Percentiles rank a stretch among this genome's conserved stretches.
Conservation (phyloP, 1,140 invertebrate genomes). For the Monochamus saltuarius region DNA sequence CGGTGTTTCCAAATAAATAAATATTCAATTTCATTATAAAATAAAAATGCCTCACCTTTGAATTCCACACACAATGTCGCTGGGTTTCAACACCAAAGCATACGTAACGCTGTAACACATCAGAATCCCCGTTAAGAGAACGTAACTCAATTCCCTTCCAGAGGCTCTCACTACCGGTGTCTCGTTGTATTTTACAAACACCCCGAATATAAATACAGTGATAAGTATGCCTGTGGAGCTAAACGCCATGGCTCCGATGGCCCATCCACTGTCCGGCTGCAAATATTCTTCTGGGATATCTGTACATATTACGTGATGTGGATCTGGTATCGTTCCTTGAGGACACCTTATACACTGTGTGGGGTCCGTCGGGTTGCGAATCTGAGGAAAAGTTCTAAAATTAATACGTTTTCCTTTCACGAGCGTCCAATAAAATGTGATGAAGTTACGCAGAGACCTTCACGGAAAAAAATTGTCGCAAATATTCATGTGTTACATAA, state of each 20-base stretch:
- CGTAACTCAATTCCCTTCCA: constrained; percentile 84
- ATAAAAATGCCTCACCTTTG: constrained; percentile 62
- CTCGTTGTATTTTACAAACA: constrained; percentile 71
- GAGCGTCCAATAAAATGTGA: too few relatives aligned
- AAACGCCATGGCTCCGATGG: constrained; percentile 85
- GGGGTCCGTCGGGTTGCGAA: constrained; percentile 75
- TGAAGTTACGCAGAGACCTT: too few relatives aligned
- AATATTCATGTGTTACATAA: too few relatives aligned
- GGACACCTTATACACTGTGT: constrained; percentile 82
- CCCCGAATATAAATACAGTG: constrained; percentile 67
- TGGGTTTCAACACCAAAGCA: constrained; percentile 75
- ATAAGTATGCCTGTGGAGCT: constrained; percentile 76
- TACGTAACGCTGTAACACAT: constrained; percentile 89
- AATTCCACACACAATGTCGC: constrained; percentile 72
- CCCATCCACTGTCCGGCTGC: constrained; percentile 77
- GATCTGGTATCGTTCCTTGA: constrained; percentile 78
- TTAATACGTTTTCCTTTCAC: too few relatives aligned
- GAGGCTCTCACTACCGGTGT: constrained; percentile 89
- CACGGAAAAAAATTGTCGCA: too few relatives aligned
- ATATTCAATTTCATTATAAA: background rate
- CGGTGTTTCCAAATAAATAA: background rate
- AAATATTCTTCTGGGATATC: constrained; percentile 85
- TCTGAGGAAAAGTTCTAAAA: constrained; percentile 56
- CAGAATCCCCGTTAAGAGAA: constrained; percentile 83
- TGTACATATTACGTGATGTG: constrained; percentile 70